Evolutionary conservation across 35 echinoderm and acorn worm species (phyloP).

Genomic region (Holothuria glaberrima): DNA sequence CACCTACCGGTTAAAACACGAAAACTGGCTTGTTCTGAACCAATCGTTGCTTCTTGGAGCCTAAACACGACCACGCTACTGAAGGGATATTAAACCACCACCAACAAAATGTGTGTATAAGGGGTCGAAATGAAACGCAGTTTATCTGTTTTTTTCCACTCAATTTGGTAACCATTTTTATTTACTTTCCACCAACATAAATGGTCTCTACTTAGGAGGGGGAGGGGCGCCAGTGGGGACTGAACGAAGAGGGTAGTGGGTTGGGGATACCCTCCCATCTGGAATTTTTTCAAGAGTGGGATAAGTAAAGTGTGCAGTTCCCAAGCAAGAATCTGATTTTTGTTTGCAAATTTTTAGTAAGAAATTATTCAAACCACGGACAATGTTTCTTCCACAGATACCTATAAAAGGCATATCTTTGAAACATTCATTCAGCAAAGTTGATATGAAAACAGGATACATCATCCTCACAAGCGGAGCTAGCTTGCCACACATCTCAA

Average conservation of each 20-base stretch:
- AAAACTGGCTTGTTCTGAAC: background rate
- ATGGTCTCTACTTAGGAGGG: constrained; percentile 5
- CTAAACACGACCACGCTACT: background rate
- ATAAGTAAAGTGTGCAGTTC: background rate
- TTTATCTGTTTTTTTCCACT: background rate
- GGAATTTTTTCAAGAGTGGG: background rate
- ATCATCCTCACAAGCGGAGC: constrained; percentile 15
- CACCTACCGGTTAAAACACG: background rate
- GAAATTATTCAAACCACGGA: constrained; percentile 2
- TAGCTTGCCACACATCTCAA: constrained; percentile 15
- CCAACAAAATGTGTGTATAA: background rate
- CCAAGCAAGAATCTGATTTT: background rate
- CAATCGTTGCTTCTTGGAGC: constrained; percentile 6
- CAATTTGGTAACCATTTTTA: constrained; percentile 16
- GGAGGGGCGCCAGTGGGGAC: background rate
- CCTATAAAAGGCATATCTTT: constrained; percentile 11
- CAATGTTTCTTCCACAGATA: background rate
- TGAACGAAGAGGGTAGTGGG: background rate
- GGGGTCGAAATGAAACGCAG: background rate
- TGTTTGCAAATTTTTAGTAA: background rate
- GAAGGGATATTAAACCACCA: constrained; percentile 13
- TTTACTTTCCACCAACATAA: background rate
- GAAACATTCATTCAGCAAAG: constrained; percentile 9
- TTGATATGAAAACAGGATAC: constrained; percentile 10
- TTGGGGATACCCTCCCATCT: background rate